Base-by-base conservation (phyloP, 2,888 invertebrate genomes). In the Germaria angustata region DNA sequence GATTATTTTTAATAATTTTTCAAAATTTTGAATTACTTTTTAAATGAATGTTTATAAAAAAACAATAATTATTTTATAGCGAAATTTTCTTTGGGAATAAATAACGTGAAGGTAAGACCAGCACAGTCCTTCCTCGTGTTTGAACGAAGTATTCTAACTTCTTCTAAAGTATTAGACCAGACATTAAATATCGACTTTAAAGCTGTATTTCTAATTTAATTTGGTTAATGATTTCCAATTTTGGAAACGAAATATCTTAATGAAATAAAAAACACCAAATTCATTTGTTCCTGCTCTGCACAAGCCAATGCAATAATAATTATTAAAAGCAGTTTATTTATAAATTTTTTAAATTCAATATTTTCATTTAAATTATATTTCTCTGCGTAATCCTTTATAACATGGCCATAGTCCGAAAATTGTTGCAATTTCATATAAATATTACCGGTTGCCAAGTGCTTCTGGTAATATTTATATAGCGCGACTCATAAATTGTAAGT, bases 401-500 rank as follows among this genome's bases (percentile, higher is more conserved):
- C 20, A 75, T 13, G 51, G 24, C 65, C 65, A 39, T 53, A 24
- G 69, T 79, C 22, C 22, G 51, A 53, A 57, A 65, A 9, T 49
- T 63, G n/a, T 59, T 49, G 22, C 9, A 69, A 55, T 36, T 46
- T 20, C 34, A 61, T 76, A 76, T 78, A 84, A 86, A 86, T 82
- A 85, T 73, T 79, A 85, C 57, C 80, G 77, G 65, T 73, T 53
- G 76, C 24, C 49, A 73, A 53, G 66, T 20, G 69, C 57, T 51
- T 51, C 68, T 72, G 77, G 73, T 81, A 84, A 84, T 84, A 86
- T 85, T 81, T 83, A 78, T 77, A 61, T 66, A 85, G 84, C 83
- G 69, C 80, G 86, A 85, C 87, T 89, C 89, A 89, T 89, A 89
- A 89, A 68, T 86, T 84, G 61, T 86, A 89, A 13, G 90, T 89